phyloP scores from a whole-genome alignment of 2,888 invertebrate species.

The Andrena minutula region DNA sequence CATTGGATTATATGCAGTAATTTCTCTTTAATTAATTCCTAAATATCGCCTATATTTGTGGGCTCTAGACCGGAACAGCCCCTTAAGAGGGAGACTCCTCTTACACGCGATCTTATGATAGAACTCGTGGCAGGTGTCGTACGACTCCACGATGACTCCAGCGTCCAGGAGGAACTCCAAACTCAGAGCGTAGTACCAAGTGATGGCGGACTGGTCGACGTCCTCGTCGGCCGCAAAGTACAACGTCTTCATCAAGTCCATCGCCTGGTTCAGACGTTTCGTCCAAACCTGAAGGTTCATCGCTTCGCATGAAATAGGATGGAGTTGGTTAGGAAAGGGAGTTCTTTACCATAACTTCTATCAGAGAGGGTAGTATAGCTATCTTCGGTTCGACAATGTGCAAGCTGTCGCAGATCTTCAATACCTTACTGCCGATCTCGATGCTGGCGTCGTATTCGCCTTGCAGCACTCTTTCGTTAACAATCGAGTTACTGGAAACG shows the following conservation, averaged over 20 bases:
- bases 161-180: slow-evolving; percentile 87
- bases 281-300: slow-evolving; percentile 74
- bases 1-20: too few species aligned
- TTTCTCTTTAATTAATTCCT: too few species aligned
- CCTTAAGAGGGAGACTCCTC: background rate
- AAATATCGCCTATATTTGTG: too few species aligned
- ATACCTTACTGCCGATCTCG: slow-evolving; percentile 69
- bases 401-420: slow-evolving; percentile 69
- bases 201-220: slow-evolving; percentile 77
- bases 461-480: slow-evolving; percentile 62
- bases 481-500: background rate
- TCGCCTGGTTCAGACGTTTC: slow-evolving; percentile 86
- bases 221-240: slow-evolving; percentile 76
- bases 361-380: slow-evolving; percentile 70
- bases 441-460: slow-evolving; percentile 71
- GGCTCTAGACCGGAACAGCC: too few species aligned
- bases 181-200: slow-evolving; percentile 87
- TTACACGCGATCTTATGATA: slow-evolving; percentile 80
- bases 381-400: slow-evolving; percentile 66
- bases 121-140: slow-evolving; percentile 85
- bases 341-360: slow-evolving; percentile 71
- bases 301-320: background rate
- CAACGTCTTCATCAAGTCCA: slow-evolving; percentile 85
- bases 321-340: too few species aligned
- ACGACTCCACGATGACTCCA: slow-evolving; percentile 86